Evolutionary conservation across 2,888 invertebrate species (phyloP).

Genomic region (Rhingia rostrata): DNA sequence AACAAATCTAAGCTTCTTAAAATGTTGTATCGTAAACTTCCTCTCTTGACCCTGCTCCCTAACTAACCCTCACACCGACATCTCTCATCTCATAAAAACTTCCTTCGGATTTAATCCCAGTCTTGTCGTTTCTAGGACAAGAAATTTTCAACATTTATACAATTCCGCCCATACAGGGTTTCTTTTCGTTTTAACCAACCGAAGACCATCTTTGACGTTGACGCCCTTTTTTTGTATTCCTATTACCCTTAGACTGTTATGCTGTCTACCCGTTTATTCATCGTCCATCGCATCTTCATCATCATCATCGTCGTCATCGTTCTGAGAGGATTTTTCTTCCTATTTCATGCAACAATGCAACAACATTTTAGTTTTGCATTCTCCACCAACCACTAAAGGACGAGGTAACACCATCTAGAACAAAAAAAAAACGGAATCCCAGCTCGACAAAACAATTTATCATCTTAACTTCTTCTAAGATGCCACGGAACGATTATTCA

Average conservation of each 20-base stretch:
- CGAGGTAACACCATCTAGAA: conserved; percentile 24
- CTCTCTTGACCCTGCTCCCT: conserved; percentile 6
- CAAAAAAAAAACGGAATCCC: conserved; percentile 1
- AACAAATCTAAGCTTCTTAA: conserved; percentile 62
- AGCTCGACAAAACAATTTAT: conserved; percentile 60
- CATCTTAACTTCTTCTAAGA: conserved; percentile 67
- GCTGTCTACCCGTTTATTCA: conserved; percentile 52
- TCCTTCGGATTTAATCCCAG: conserved; percentile 49
- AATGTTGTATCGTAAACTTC: conserved; percentile 67
- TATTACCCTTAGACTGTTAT: conserved; percentile 27
- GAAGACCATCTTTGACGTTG: conserved; percentile 61
- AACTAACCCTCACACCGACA: conserved; percentile 8
- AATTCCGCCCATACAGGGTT: conserved; percentile 1
- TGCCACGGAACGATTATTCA: conserved; percentile 68
- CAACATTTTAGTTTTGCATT: conserved; percentile 54
- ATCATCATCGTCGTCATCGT: conserved; percentile 26
- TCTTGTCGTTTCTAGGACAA: conserved; percentile 27
- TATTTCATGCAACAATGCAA: conserved; percentile 28
- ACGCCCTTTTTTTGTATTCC: conserved; percentile 33
- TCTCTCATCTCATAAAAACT: background rate
- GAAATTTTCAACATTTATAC: conserved; percentile 51
- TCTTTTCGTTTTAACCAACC: background rate
- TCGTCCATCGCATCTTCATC: conserved; percentile 51
- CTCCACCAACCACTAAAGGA: background rate
- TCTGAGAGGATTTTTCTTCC: background rate